phyloP scores from a whole-genome alignment of 2,888 invertebrate genomes.

The Alloscopus bannaensis region DNA sequence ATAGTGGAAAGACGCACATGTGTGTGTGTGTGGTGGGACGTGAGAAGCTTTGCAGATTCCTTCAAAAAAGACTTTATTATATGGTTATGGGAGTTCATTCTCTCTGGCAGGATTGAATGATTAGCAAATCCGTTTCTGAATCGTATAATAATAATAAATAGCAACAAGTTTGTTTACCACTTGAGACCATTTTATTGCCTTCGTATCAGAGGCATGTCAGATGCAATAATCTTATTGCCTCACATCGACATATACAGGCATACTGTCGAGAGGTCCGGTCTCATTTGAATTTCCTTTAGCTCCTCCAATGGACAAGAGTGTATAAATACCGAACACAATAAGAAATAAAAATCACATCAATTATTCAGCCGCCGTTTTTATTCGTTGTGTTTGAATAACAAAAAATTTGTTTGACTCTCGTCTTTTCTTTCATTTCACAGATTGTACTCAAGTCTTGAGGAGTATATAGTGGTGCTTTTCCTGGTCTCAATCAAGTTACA shows the following conservation, averaged over 20 bases:
- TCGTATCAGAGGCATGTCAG: background rate
- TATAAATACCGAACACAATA: slow-evolving; percentile 26
- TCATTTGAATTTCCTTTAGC: slow-evolving; percentile 1
- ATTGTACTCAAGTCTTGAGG: background rate
- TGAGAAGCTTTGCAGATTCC: too few species aligned
- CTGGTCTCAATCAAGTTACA: slow-evolving; percentile 7
- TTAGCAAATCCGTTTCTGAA: slow-evolving; percentile 12
- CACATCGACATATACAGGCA: slow-evolving; percentile 13
- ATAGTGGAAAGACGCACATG: too few species aligned
- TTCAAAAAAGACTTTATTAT: too few species aligned
- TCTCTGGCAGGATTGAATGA: slow-evolving; percentile 12
- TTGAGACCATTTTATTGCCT: background rate
- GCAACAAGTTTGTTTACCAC: slow-evolving; percentile 22
- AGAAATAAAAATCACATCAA: slow-evolving; percentile 42
- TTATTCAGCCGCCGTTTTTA: slow-evolving; percentile 40
- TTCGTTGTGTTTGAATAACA: slow-evolving; percentile 20
- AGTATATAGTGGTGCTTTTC: background rate
- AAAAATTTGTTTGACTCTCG: background rate
- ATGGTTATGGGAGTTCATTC: too few species aligned
- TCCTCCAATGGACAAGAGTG: slow-evolving; percentile 8
- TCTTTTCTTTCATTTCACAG: too few species aligned
- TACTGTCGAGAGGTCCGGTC: background rate
- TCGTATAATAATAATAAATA: background rate
- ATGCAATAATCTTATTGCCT: background rate
- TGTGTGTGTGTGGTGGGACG: too few species aligned